Base-by-base conservation (phyloP, 2,888 invertebrate genomes). In the Stenurella melanura region DNA sequence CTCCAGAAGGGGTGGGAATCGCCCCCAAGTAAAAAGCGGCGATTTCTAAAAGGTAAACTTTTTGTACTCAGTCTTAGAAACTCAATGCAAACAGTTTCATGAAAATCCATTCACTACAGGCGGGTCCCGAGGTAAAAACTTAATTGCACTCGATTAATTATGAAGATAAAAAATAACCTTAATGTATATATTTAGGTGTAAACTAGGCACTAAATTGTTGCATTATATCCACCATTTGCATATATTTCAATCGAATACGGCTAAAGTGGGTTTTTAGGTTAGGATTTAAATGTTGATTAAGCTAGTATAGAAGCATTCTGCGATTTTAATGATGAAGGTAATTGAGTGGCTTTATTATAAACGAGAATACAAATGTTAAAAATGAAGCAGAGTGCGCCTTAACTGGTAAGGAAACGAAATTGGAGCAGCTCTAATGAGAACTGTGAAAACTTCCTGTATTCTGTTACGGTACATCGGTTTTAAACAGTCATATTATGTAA, bases 381-480 rank as follows among this genome's bases (percentile, higher is more conserved):
- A 50, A 50, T n/a, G n/a, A 50, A 15, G 50, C n/a, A 50, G 50
- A 50, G 50, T 50, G 50, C 50, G n/a, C 21, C 30, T 60, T 60
- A 60, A 60, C 15, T 30, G 11, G 60, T 30, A n/a, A 60, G 21
- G 19, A 26, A 60, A 60, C 30, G 11, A 60, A 60, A 60, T 26
- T 60, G n/a, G 60, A 60, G 26, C 60, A 60, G 15, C 15, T 60
- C 60, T 21, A 60, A 60, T 30, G 26, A 60, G 60, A 21, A 21
- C 60, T n/a, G 26, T 60, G 26, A 50, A 50, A 50, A 50, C 50
- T 50, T 50, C 50, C 60, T 30, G 60, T 60, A 21, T 60, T 12
- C 60, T 21, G 60, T 60, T 21, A 60, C 60, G 60, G 21, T 60
- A 60, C 50, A 50, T n/a, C 7, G 50, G 50, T 50, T 50, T 50